Evolutionary conservation across 2,888 invertebrate genomes (phyloP), one percentile per base, ranked within the genome.

Genomic region (Rhingia campestris): DNA sequence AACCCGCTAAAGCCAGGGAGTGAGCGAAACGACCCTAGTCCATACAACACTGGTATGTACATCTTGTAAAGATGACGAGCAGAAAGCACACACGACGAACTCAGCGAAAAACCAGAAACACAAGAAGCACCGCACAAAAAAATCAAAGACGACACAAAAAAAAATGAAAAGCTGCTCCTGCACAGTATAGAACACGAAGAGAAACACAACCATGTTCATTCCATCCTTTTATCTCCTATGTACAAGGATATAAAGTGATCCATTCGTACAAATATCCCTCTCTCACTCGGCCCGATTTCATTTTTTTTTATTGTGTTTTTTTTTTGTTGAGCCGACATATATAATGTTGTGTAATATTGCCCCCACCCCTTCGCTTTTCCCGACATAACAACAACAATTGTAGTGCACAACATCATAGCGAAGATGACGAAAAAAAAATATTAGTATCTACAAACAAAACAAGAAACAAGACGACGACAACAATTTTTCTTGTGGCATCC

Each of bases 381-480:
- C 70, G 39, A 53, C 53, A 37, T 56, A 77, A 61, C 61, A 70
- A 67, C 66, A 74, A 75, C 51, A 43, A 53, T 45, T 49, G 49
- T 51, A 67, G n/a, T 58, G 58, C 14, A 33, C 39, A 37, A 63
- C 43, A 56, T 45, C 43, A 2, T 2, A 22, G 22, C 1, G 22
- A 22, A 22, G 22, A 22, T 2, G 22, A 22, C 2, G 22, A 22
- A 22, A 47, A 74, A 43, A 70, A 69, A 70, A 80, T 73, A 67
- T 49, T 61, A 49, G 56, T 81, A 81, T 77, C 76, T 63, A 56
- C 77, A 70, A 67, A 86, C 54, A 81, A 77, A 80, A 77, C 82
- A 74, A 76, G 81, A 74, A 82, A 81, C 74, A 86, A 86, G 87
- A 89, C 87, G 87, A 87, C 76, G 84, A 84, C 84, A 84, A 82